Percentiles rank a stretch among this genome's conserved stretches.
These are phyloP conservation scores for Pteropus alecto DNA, from an alignment of 2,113 vertebrate species.

Conservation along the genomic window DNA sequence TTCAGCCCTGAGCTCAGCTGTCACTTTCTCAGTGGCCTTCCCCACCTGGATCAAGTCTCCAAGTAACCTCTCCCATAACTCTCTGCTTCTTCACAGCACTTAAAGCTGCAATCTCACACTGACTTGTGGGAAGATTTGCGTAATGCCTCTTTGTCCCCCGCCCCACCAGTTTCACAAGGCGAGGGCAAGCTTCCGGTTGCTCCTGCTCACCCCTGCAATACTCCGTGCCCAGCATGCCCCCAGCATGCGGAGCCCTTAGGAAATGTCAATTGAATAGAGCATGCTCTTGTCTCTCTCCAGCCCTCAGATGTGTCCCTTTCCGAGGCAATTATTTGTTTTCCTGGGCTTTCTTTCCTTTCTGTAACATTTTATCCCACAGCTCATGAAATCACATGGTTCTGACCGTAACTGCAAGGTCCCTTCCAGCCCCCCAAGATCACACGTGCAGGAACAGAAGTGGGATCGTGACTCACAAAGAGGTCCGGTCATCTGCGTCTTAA, in stretches of 20 bases:
- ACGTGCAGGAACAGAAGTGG: background rate
- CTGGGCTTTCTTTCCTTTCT: background rate
- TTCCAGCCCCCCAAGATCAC: background rate
- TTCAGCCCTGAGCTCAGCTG: background rate
- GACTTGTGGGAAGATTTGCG: background rate
- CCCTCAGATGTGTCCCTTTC: background rate
- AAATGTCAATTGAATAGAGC: fast-evolving
- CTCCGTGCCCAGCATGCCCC: background rate
- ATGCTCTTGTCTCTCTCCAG: background rate
- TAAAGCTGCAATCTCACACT: background rate
- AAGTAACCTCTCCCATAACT: no score
- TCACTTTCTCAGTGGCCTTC: background rate
- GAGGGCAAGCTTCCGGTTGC: fast-evolving
- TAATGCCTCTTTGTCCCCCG: fast-evolving
- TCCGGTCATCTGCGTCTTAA: background rate
- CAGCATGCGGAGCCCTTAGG: background rate
- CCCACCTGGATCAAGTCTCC: background rate
- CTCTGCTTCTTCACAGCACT: background rate
- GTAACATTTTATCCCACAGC: background rate
- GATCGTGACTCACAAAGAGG: background rate
- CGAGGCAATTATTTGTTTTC: background rate
- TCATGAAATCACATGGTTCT: background rate
- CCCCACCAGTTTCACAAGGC: background rate
- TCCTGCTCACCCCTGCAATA: background rate
- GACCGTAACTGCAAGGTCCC: background rate